These are phyloP conservation scores for Abrostola triplasia DNA, from an alignment of 2,888 invertebrate species.

Conservation along the genomic window DNA sequence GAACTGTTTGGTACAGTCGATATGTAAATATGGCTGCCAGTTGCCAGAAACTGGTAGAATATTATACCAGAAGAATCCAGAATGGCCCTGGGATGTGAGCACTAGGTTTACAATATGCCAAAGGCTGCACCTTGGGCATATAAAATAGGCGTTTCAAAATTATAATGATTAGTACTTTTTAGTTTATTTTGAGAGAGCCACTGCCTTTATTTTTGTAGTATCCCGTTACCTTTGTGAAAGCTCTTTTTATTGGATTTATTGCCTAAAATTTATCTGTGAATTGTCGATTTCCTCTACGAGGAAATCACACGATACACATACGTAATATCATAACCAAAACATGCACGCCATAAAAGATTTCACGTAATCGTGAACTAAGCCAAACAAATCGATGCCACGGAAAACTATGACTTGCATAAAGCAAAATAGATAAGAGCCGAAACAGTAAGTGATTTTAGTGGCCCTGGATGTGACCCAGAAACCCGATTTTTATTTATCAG, in stretches of 20 bases:
- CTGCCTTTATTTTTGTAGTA: too few relatives aligned
- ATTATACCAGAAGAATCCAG: constrained; percentile 13
- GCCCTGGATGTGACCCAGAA: constrained; percentile 46
- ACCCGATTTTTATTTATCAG: constrained; percentile 53
- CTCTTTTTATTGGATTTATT: too few relatives aligned
- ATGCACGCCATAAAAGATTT: constrained; percentile 1
- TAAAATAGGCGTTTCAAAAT: too few relatives aligned
- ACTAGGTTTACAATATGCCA: not conserved
- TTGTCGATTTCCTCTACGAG: constrained; percentile 8
- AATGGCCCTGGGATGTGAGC: not conserved
- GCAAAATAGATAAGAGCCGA: constrained; percentile 32
- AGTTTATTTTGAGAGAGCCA: too few relatives aligned
- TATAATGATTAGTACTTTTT: too few relatives aligned
- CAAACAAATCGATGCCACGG: constrained; percentile 31
- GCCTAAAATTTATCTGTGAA: too few relatives aligned
- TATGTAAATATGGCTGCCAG: constrained; percentile 47
- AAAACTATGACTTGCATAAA: constrained; percentile 52
- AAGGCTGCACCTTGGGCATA: too few relatives aligned
- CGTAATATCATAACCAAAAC: not conserved
- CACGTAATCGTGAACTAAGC: constrained; percentile 7
- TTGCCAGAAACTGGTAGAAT: constrained; percentile 33
- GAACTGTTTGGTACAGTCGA: constrained; percentile 39
- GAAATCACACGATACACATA: constrained; percentile 28
- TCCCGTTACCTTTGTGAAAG: too few relatives aligned
- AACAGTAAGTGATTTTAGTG: constrained; percentile 43